Conservation (phyloP, 2,888 invertebrate genomes). For the Diabrotica balteata region DNA sequence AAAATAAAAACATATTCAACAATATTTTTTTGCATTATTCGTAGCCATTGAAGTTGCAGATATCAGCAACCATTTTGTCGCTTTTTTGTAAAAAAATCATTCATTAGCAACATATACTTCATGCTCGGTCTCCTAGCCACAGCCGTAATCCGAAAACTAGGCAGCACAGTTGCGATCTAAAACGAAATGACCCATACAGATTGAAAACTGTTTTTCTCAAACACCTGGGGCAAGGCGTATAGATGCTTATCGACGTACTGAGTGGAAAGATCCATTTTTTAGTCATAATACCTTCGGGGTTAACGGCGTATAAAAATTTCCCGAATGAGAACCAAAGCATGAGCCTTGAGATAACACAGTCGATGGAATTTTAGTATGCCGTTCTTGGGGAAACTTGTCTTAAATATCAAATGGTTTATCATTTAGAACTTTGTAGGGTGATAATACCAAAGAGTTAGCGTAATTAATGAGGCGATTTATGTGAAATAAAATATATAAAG, state of each 20-base stretch:
- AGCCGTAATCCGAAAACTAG: conserved; percentile 1
- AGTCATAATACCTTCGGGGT: conserved; percentile 16
- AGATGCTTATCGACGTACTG: conserved; percentile 19
- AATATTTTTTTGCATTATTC: too few relatives aligned
- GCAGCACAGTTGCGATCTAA: conserved; percentile 24
- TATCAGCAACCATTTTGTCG: too few relatives aligned
- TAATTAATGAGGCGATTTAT: too few relatives aligned
- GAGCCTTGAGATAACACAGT: conserved; percentile 6
- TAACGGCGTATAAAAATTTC: conserved; percentile 14
- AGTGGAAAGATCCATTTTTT: conserved; percentile 16
- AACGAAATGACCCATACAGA: conserved; percentile 44
- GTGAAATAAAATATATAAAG: too few relatives aligned
- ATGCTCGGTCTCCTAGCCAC: conserved; percentile 1
- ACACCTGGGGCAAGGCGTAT: conserved; percentile 39
- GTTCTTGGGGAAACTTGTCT: conserved; percentile 2
- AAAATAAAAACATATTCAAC: too few relatives aligned
- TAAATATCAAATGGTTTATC: too few relatives aligned
- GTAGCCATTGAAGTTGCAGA: too few relatives aligned
- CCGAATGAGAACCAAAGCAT: conserved; percentile 4
- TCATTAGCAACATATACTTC: too few relatives aligned
- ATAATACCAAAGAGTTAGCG: too few relatives aligned
- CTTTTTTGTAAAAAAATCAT: too few relatives aligned
- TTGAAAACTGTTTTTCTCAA: conserved; percentile 41
- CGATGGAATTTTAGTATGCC: conserved; percentile 13
- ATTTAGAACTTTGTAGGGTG: too few relatives aligned